Conservation (phyloP, 2,888 invertebrate genomes). For the Hypomecis punctinalis region DNA sequence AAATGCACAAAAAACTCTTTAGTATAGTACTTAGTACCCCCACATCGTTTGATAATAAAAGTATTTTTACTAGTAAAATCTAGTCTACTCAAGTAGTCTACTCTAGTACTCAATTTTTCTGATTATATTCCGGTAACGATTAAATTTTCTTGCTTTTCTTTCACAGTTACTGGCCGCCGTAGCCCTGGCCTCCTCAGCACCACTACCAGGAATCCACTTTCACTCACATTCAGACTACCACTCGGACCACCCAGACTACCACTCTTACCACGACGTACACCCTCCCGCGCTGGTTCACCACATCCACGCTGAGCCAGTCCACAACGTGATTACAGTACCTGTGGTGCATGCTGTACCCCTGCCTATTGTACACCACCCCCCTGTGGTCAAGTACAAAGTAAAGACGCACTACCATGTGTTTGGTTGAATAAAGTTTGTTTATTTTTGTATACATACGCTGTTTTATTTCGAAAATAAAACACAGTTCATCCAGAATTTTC, state of each 20-base stretch:
- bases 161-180: slow-evolving; percentile 35
- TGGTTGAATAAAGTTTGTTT: slow-evolving; percentile 48
- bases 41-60: too few species aligned
- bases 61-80: too few species aligned
- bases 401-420: slow-evolving; percentile 58
- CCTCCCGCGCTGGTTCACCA: slow-evolving; percentile 50
- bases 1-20: too few species aligned
- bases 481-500: too few species aligned
- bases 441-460: background rate
- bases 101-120: too few species aligned
- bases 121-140: too few species aligned
- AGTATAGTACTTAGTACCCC: too few species aligned
- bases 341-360: slow-evolving; percentile 41
- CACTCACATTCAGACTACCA: slow-evolving; percentile 39
- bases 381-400: slow-evolving; percentile 56
- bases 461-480: background rate
- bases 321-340: slow-evolving; percentile 44
- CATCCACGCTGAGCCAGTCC: slow-evolving; percentile 48
- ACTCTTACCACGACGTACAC: slow-evolving; percentile 37
- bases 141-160: background rate
- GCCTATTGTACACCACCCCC: slow-evolving; percentile 34
- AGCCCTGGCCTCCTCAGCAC: slow-evolving; percentile 25
- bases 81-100: too few species aligned
- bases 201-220: slow-evolving; percentile 38
- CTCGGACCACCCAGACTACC: slow-evolving; percentile 35